Evolutionary conservation across 2,888 invertebrate genomes (phyloP).

Genomic region (Monoplex corrugatus): DNA sequence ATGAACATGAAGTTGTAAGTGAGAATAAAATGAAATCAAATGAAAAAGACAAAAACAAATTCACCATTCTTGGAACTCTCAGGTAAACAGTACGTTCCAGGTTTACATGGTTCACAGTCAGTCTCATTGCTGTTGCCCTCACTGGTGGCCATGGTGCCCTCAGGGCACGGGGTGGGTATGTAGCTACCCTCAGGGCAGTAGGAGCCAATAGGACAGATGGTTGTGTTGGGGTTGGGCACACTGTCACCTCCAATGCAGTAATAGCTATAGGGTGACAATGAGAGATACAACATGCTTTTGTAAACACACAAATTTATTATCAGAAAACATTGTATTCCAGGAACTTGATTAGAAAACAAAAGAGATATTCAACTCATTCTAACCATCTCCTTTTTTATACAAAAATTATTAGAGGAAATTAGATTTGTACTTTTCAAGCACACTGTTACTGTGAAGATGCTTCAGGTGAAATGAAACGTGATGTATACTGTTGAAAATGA

Average conservation of each 20-base stretch:
- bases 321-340: too few species aligned
- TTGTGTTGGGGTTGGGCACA: conserved; percentile 72
- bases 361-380: too few species aligned
- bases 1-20: not conserved
- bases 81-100: conserved; percentile 77
- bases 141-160: conserved; percentile 77
- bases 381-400: not conserved
- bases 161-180: conserved; percentile 72
- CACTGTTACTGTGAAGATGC: too few species aligned
- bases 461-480: too few species aligned
- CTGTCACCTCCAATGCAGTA: conserved; percentile 79
- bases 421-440: too few species aligned
- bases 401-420: too few species aligned
- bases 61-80: conserved; percentile 76
- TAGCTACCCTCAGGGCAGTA: conserved; percentile 79
- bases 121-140: conserved; percentile 73
- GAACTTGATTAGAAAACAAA: too few species aligned
- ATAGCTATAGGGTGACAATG: too few species aligned
- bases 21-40: too few species aligned
- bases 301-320: too few species aligned
- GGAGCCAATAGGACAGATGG: conserved; percentile 78
- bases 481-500: too few species aligned
- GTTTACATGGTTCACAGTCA: conserved; percentile 75
- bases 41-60: conserved; percentile 8
- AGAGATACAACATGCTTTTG: too few species aligned